Evolutionary conservation across 2,888 invertebrate genomes (phyloP).

Genomic region (Elmis aenea): DNA sequence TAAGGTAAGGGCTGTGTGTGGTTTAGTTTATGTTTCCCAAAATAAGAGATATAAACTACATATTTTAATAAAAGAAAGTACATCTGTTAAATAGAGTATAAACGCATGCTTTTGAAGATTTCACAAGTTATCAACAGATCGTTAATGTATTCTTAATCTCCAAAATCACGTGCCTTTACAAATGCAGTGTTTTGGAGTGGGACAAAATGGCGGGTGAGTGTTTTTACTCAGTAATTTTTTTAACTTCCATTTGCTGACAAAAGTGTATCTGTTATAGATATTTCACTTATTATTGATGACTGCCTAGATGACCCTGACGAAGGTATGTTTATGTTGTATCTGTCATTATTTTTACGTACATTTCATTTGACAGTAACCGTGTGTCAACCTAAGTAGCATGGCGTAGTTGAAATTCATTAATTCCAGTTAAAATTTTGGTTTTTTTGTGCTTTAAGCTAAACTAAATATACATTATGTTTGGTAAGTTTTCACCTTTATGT

Average conservation of each 20-base stretch:
- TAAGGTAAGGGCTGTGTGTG: no score
- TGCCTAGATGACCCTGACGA: conserved; percentile 42
- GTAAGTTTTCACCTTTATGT: no score
- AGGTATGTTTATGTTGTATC: conserved; percentile 39
- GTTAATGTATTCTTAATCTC: no score
- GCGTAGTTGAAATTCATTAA: conserved; percentile 5
- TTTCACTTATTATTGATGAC: conserved; percentile 40
- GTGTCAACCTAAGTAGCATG: conserved; percentile 7
- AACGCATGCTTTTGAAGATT: no score
- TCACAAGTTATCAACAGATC: no score
- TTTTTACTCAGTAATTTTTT: conserved; percentile 15
- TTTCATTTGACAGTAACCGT: no score
- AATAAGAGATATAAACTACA: no score
- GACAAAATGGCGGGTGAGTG: conserved; percentile 48
- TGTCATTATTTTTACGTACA: no score
- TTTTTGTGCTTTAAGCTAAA: conserved; percentile 5
- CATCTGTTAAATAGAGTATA: no score
- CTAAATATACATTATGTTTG: no score
- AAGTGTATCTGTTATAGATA: conserved; percentile 37
- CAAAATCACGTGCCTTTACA: conserved; percentile 42
- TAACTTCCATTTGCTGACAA: conserved; percentile 11
- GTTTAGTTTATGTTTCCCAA: no score
- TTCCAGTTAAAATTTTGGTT: conserved; percentile 1
- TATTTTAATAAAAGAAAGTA: no score
- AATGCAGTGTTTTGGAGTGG: conserved; percentile 45